Conservation (phyloP, 2,797 vertebrate species). For the Clamator glandarius region DNA sequence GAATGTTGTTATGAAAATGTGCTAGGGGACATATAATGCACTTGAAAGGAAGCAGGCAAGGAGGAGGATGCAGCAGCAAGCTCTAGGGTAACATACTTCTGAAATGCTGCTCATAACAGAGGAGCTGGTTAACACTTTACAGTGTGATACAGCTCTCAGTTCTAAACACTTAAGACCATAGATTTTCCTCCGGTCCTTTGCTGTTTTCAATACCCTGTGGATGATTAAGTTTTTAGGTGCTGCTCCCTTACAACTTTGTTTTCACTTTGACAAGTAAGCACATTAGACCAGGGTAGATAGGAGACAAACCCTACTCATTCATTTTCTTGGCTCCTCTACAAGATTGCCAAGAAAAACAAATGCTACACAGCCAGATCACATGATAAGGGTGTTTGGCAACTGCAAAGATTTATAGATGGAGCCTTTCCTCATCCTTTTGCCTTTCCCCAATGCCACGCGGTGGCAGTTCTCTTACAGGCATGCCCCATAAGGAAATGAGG, state of each 20-base stretch:
- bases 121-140: neutral
- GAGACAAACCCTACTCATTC: neutral
- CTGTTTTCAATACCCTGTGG: neutral
- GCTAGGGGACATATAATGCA: neutral
- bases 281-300: neutral
- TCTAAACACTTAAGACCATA: neutral
- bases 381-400: neutral
- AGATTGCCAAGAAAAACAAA: neutral
- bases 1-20: neutral
- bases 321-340: neutral
- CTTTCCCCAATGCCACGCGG: accelerated
- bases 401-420: neutral
- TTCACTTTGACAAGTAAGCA: neutral
- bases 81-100: accelerated
- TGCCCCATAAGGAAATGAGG: neutral
- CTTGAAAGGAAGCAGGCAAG: neutral
- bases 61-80: neutral
- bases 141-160: accelerated
- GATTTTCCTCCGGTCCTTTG: neutral
- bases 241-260: neutral
- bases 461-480: neutral
- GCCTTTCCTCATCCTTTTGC: neutral
- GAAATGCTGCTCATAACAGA: accelerated
- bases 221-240: accelerated
- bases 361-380: accelerated